These are phyloP conservation scores for Schizothorax lantsangensis DNA, from an alignment of 2,797 vertebrate species.

Conservation along the genomic window DNA sequence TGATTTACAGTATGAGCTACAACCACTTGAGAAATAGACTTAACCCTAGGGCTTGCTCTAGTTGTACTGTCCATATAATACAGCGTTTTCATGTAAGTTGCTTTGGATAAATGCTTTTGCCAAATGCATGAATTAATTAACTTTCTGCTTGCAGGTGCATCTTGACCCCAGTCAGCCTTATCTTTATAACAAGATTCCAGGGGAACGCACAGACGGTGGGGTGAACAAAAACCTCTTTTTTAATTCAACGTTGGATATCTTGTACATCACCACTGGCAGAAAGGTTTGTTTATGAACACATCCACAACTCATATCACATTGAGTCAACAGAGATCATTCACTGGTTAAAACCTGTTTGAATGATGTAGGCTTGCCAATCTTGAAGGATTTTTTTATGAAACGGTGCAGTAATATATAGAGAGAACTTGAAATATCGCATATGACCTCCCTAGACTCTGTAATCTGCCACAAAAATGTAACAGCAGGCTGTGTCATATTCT, in stretches of 20 bases:
- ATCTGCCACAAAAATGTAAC: background rate
- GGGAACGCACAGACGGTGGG: conserved; percentile 72
- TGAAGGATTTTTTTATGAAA: background rate
- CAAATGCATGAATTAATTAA: conserved; percentile 29
- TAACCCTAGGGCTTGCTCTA: background rate
- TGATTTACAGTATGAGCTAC: conserved; percentile 8
- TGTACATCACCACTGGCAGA: conserved; percentile 90
- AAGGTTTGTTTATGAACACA: conserved; percentile 78
- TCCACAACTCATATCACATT: background rate
- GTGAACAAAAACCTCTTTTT: conserved; percentile 90
- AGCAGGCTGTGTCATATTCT: background rate
- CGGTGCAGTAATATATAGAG: background rate
- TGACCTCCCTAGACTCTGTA: background rate
- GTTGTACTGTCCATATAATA: background rate
- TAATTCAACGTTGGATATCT: conserved; percentile 76
- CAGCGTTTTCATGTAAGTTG: background rate
- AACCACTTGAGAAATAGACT: background rate
- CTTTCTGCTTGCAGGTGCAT: conserved; percentile 80
- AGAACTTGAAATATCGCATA: background rate
- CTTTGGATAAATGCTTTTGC: background rate
- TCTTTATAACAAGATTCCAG: conserved; percentile 79
- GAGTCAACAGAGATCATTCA: background rate
- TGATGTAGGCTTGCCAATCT: background rate
- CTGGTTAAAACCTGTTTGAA: background rate
- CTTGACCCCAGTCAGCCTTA: conserved; percentile 69